A percentile compares a stretch with the other conserved stretches of the same genome.
phyloP scores from a whole-genome alignment of 1,140 invertebrate species.

The Stegodyphus dumicola region DNA sequence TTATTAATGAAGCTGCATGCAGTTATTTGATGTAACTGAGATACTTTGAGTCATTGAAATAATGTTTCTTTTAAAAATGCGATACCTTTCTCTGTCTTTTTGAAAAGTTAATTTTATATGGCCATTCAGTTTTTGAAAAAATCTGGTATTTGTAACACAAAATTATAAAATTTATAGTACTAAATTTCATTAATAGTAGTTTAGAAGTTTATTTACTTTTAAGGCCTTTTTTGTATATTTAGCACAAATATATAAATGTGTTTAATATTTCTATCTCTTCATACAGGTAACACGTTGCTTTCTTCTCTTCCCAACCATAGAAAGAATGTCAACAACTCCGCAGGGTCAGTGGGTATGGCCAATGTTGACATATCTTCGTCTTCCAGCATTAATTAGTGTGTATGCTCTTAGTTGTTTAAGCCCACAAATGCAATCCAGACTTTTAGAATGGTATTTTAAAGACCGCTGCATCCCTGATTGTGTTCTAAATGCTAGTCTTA shows the following conservation, averaged over 20 bases:
- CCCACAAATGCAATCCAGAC: slow-evolving; percentile 63
- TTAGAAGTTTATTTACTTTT: not conserved
- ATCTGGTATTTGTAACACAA: no score
- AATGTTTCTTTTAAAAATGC: no score
- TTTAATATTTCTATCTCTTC: not conserved
- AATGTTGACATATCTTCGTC: slow-evolving; percentile 72
- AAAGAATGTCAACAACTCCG: slow-evolving; percentile 78
- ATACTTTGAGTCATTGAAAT: no score
- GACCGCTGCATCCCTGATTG: slow-evolving; percentile 65
- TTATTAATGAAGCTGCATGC: no score
- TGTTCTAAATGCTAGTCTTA: slow-evolving; percentile 65
- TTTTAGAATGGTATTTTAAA: slow-evolving; percentile 66
- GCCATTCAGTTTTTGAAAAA: no score
- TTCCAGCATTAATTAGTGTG: slow-evolving; percentile 72
- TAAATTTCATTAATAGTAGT: no score
- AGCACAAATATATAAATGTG: not conserved
- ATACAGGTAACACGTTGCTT: slow-evolving; percentile 68
- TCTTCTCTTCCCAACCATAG: slow-evolving; percentile 85
- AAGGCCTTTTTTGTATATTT: not conserved
- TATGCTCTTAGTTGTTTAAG: slow-evolving; percentile 76
- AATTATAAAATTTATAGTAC: no score
- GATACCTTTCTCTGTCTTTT: no score
- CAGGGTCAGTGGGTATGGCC: slow-evolving; percentile 76
- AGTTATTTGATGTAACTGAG: no score
- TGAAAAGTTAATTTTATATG: no score